These are phyloP conservation scores for Falcaria lacertinaria DNA, from an alignment of 2,888 invertebrate genomes.

Conservation along the genomic window DNA sequence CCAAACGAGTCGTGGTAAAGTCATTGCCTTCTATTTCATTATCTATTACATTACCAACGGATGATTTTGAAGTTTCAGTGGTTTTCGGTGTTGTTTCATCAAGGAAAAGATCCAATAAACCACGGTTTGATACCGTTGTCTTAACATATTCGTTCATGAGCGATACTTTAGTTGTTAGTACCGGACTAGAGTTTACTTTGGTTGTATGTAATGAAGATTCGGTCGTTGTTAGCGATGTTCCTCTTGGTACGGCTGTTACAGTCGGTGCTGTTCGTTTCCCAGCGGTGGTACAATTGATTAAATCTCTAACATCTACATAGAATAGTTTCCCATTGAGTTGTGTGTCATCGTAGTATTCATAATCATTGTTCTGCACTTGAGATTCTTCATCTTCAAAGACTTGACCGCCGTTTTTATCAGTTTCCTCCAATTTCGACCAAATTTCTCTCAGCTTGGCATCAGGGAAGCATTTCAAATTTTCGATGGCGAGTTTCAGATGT, in stretches of 20 bases:
- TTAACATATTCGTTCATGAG: slow-evolving; percentile 1
- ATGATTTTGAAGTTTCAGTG: slow-evolving; percentile 10
- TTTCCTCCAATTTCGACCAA: slow-evolving; percentile 47
- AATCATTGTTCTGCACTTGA: slow-evolving; percentile 37
- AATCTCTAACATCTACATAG: slow-evolving; percentile 56
- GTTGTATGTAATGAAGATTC: slow-evolving; percentile 10
- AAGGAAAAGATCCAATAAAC: slow-evolving; percentile 23
- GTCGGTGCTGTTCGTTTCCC: not conserved
- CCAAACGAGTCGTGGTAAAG: slow-evolving; percentile 56
- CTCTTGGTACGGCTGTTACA: slow-evolving; percentile 6
- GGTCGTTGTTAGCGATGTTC: slow-evolving; percentile 8
- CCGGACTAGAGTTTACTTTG: slow-evolving; percentile 17
- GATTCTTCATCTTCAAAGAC: slow-evolving; percentile 34
- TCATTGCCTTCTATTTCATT: slow-evolving; percentile 19
- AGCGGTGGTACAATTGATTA: slow-evolving; percentile 47
- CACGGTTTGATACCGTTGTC: slow-evolving; percentile 16
- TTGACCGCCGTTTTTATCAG: slow-evolving; percentile 35
- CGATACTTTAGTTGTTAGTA: slow-evolving; percentile 4
- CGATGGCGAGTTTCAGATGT: slow-evolving; percentile 44
- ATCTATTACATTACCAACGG: slow-evolving; percentile 9
- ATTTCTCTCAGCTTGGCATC: slow-evolving; percentile 41
- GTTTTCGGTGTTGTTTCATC: slow-evolving; percentile 16
- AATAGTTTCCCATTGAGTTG: slow-evolving; percentile 67
- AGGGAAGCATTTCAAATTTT: slow-evolving; percentile 64
- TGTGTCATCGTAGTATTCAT: slow-evolving; percentile 68